Evolutionary conservation across 2,113 vertebrate genomes (phyloP).

Genomic region (Catharus bicknelli): DNA sequence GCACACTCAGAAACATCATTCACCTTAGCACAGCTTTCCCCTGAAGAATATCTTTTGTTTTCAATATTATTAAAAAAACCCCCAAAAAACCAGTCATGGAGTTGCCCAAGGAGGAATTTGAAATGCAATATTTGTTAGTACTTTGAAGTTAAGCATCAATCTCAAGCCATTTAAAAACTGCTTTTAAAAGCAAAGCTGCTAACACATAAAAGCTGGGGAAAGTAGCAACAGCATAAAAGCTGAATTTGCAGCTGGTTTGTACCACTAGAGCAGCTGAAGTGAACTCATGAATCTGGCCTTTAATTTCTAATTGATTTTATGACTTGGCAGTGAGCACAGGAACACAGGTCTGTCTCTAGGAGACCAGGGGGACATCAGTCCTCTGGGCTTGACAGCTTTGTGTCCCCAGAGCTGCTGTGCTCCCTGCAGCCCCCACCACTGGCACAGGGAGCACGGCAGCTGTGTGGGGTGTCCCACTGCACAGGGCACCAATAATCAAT

Average conservation of each 20-base stretch:
- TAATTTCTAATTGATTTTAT: slow-evolving; percentile 42
- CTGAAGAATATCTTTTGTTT: slow-evolving; percentile 32
- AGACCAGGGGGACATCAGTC: background rate
- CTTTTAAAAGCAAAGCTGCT: slow-evolving; percentile 49
- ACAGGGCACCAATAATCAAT: background rate
- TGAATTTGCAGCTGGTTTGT: slow-evolving; percentile 43
- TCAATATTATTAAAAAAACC: background rate
- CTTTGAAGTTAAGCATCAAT: slow-evolving; percentile 56
- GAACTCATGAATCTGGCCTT: slow-evolving; percentile 41
- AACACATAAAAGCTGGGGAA: slow-evolving; percentile 33
- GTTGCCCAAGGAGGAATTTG: slow-evolving; percentile 39
- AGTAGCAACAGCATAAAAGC: slow-evolving; percentile 20
- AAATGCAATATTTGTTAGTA: slow-evolving; percentile 19
- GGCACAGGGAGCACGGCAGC: rapidly evolving
- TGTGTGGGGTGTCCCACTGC: rapidly evolving
- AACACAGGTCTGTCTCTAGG: background rate
- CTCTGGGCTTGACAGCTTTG: background rate
- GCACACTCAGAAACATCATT: background rate
- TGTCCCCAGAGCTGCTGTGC: background rate
- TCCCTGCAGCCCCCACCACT: rapidly evolving
- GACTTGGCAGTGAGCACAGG: background rate
- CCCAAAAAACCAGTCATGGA: background rate
- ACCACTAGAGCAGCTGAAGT: background rate
- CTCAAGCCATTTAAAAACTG: slow-evolving; percentile 41
- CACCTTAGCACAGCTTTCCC: background rate